phyloP scores from a whole-genome alignment of 1,140 invertebrate genomes.

The Sycophila sp. region DNA sequence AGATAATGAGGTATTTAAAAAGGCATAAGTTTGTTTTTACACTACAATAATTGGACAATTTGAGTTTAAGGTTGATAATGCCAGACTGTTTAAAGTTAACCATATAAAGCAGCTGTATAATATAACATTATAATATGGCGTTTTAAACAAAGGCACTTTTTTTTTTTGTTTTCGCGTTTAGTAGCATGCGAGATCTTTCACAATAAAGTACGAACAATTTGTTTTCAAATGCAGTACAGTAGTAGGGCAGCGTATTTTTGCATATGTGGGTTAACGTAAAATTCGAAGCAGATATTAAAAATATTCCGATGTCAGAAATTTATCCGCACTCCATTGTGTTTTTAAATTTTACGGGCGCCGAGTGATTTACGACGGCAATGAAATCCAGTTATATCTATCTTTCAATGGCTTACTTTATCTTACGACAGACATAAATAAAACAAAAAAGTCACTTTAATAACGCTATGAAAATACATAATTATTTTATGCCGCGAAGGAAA shows the following conservation, averaged over 20 bases:
- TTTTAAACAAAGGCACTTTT: neutral
- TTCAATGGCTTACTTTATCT: slow-evolving; percentile 4
- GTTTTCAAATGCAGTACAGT: neutral
- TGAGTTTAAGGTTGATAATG: no score
- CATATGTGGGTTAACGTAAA: neutral
- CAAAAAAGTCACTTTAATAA: neutral
- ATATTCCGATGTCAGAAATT: neutral
- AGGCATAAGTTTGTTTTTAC: no score
- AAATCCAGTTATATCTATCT: neutral
- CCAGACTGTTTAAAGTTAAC: no score
- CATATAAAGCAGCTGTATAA: no score
- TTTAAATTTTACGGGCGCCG: neutral
- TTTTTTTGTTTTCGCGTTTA: no score
- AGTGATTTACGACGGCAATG: slow-evolving; percentile 24
- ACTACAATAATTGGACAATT: no score
- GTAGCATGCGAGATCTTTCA: no score
- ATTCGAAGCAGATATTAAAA: slow-evolving; percentile 20
- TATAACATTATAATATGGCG: no score
- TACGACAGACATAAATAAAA: neutral
- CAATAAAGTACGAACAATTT: no score
- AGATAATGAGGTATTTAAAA: no score
- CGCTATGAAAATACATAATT: no score
- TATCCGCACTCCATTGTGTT: slow-evolving; percentile 11
- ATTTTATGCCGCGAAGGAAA: no score
- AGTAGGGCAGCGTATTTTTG: neutral